phyloP scores from a whole-genome alignment of 2,797 vertebrate species.

The Tokudaia muenninki region DNA sequence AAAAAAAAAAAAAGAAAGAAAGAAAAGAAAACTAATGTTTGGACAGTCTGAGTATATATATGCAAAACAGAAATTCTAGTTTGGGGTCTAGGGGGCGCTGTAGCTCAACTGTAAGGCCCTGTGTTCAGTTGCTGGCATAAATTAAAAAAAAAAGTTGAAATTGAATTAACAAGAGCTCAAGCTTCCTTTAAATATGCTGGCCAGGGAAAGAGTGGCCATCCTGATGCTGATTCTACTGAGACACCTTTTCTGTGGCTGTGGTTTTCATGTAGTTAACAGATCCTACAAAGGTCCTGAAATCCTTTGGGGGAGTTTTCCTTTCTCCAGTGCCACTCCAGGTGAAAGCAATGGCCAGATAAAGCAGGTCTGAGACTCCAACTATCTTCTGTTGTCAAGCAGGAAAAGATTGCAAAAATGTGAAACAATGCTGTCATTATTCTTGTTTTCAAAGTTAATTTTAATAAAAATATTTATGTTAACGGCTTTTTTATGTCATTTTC shows the following conservation, averaged over 20 bases:
- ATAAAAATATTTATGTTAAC: constrained; percentile 72
- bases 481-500: not conserved
- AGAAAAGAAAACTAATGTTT: not conserved
- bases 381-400: not conserved
- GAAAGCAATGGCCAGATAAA: not conserved
- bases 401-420: constrained; percentile 43
- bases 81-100: not conserved
- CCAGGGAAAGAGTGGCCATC: not conserved
- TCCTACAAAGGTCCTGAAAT: not conserved
- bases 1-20: too few relatives aligned
- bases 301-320: not conserved
- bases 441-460: constrained; percentile 70
- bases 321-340: not conserved
- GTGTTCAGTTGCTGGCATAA: not conserved
- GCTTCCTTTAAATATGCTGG: constrained; percentile 20
- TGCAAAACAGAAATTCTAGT: not conserved
- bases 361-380: not conserved
- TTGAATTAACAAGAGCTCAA: not conserved
- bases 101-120: not conserved
- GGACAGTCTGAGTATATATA: not conserved
- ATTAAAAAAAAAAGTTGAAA: not conserved
- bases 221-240: not conserved
- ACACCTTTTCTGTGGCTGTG: not conserved
- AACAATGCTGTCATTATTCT: not conserved
- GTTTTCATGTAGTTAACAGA: not conserved